Conservation (phyloP, 2,797 vertebrate genomes). For the Lycodopsis pacificus region DNA sequence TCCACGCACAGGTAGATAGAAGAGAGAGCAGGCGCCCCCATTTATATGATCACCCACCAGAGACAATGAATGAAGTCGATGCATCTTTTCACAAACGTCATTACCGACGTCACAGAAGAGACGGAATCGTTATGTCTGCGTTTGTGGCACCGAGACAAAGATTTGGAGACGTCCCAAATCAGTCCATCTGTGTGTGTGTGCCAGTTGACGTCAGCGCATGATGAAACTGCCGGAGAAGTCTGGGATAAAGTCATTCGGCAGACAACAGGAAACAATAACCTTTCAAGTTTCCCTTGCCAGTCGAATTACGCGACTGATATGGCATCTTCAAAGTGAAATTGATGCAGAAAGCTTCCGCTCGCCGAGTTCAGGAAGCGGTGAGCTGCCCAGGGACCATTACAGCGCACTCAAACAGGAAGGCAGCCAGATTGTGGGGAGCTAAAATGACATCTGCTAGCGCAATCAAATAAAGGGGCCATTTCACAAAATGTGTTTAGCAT, state of each 20-base stretch:
- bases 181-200: constrained; percentile 53
- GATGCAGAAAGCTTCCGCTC: constrained; percentile 84
- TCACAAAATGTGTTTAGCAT: constrained; percentile 80
- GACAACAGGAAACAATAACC: constrained; percentile 86
- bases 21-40: constrained; percentile 54
- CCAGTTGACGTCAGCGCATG: constrained; percentile 73
- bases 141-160: constrained; percentile 45
- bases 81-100: not conserved
- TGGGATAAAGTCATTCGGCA: constrained; percentile 77
- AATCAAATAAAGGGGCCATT: constrained; percentile 81
- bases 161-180: constrained; percentile 64
- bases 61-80: not conserved
- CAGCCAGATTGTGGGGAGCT: constrained; percentile 83
- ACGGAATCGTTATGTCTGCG: not conserved
- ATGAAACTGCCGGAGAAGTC: constrained; percentile 67
- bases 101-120: constrained; percentile 14
- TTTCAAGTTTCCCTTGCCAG: constrained; percentile 79
- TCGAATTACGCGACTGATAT: constrained; percentile 79
- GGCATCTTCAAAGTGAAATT: constrained; percentile 85
- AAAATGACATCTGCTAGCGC: constrained; percentile 85
- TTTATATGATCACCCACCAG: not conserved
- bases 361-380: constrained; percentile 83
- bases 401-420: constrained; percentile 82
- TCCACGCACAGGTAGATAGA: constrained; percentile 33
- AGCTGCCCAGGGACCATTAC: constrained; percentile 85